Evolutionary conservation across 2,113 vertebrate species (phyloP).

Genomic region (Menidia beryllina): DNA sequence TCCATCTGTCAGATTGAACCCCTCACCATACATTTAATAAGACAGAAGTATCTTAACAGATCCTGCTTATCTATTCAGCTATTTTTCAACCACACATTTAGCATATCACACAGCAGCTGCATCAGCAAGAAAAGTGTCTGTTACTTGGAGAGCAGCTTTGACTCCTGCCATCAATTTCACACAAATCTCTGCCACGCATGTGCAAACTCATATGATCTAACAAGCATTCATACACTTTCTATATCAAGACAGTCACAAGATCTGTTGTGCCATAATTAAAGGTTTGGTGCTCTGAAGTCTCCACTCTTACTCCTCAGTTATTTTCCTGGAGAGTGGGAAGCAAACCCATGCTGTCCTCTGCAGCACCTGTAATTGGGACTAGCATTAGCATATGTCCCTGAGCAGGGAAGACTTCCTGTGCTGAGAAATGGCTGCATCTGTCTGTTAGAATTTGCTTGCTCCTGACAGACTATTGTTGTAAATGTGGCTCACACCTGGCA

Average conservation of each 20-base stretch:
- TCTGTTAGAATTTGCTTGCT: constrained; percentile 57
- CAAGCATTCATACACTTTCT: constrained; percentile 27
- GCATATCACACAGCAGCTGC: constrained; percentile 13
- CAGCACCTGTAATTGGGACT: constrained; percentile 71
- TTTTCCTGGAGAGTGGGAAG: constrained; percentile 22
- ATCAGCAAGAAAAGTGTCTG: constrained; percentile 33
- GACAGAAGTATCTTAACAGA: constrained; percentile 44
- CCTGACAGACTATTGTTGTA: constrained; percentile 62
- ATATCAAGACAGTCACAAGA: constrained; percentile 21
- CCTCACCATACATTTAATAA: constrained; percentile 58
- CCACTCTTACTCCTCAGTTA: constrained; percentile 37
- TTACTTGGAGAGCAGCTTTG: constrained; percentile 38
- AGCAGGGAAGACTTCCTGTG: constrained; percentile 34
- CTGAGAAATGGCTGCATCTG: constrained; percentile 41
- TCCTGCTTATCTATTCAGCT: constrained; percentile 64
- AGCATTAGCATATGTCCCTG: constrained; percentile 69
- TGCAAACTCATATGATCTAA: constrained; percentile 7
- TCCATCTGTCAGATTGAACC: constrained; percentile 63
- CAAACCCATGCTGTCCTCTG: constrained; percentile 22
- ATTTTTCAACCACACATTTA: constrained; percentile 34
- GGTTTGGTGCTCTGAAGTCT: constrained; percentile 29
- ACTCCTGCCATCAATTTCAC: constrained; percentile 5
- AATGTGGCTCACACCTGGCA: constrained; percentile 69
- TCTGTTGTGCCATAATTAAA: constrained; percentile 39
- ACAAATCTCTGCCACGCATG: constrained; percentile 16